These are phyloP conservation scores for Gallinago stenura DNA, from an alignment of 2,797 vertebrate genomes.

Conservation along the genomic window DNA sequence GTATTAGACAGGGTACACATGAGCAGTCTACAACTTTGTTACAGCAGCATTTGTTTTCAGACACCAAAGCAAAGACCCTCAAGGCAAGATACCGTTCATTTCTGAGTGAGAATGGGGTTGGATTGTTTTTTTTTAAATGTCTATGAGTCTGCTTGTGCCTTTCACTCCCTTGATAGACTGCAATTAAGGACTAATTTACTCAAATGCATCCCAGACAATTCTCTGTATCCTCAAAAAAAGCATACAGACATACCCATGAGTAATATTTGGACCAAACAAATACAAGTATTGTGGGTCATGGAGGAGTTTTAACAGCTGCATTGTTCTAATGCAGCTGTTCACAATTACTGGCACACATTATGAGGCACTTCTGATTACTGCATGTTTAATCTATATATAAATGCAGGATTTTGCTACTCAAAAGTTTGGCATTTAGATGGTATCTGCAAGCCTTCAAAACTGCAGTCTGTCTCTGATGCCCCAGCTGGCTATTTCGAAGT, in stretches of 20 bases:
- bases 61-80: background rate
- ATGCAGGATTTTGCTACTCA: background rate
- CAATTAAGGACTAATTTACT: background rate
- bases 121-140: background rate
- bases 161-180: background rate
- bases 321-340: constrained; percentile 40
- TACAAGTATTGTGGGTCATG: background rate
- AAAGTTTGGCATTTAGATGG: constrained; percentile 42
- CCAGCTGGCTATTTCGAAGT: constrained; percentile 49
- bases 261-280: background rate
- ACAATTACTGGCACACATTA: background rate
- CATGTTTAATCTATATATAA: constrained; percentile 45
- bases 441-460: constrained; percentile 45
- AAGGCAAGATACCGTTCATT: background rate
- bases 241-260: background rate
- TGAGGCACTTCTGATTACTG: constrained; percentile 1
- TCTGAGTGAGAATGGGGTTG: background rate
- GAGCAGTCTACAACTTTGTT: rapidly evolving
- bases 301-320: constrained; percentile 14
- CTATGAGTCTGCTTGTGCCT: background rate
- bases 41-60: background rate
- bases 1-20: rapidly evolving
- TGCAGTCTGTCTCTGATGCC: constrained; percentile 26
- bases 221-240: background rate
- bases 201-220: background rate